Evolutionary conservation across 2,113 vertebrate genomes (phyloP).

Genomic region (Amphiprion ocellaris): DNA sequence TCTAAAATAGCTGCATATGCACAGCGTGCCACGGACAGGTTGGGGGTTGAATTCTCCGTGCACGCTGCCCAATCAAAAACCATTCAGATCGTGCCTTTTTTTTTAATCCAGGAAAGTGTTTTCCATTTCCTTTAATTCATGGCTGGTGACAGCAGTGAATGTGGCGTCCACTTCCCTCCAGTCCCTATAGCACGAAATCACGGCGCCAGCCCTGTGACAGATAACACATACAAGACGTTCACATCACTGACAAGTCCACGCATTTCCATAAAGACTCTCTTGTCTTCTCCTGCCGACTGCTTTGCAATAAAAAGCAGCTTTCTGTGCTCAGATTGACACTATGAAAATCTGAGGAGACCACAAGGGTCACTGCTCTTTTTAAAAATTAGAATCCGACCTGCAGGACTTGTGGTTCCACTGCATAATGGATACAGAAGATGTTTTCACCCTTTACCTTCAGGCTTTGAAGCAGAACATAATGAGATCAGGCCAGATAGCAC

Average conservation of each 20-base stretch:
- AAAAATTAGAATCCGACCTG: neutral
- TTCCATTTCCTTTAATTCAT: slow-evolving; percentile 48
- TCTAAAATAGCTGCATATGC: neutral
- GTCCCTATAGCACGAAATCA: slow-evolving; percentile 42
- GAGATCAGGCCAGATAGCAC: neutral
- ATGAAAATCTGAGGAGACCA: slow-evolving; percentile 12
- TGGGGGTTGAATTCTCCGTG: slow-evolving; percentile 25
- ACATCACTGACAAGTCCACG: slow-evolving; percentile 42
- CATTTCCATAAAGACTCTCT: slow-evolving; percentile 55
- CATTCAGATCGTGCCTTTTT: slow-evolving; percentile 28
- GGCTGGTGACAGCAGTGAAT: slow-evolving; percentile 56
- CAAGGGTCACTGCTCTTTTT: neutral
- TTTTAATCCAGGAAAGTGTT: slow-evolving; percentile 46
- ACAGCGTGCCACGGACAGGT: neutral
- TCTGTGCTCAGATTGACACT: slow-evolving; percentile 15
- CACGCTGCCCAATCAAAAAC: slow-evolving; percentile 2
- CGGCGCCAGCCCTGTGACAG: slow-evolving; percentile 59
- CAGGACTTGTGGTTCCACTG: neutral
- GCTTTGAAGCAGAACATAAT: neutral
- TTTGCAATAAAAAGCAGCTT: slow-evolving; percentile 24
- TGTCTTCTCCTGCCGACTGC: slow-evolving; percentile 28
- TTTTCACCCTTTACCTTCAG: slow-evolving; percentile 10
- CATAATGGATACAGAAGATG: slow-evolving; percentile 2
- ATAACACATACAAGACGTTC: slow-evolving; percentile 58
- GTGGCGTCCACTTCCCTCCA: slow-evolving; percentile 40